Base-by-base conservation (phyloP, 2,113 vertebrate genomes). In the Coptodon bakossiorum region DNA sequence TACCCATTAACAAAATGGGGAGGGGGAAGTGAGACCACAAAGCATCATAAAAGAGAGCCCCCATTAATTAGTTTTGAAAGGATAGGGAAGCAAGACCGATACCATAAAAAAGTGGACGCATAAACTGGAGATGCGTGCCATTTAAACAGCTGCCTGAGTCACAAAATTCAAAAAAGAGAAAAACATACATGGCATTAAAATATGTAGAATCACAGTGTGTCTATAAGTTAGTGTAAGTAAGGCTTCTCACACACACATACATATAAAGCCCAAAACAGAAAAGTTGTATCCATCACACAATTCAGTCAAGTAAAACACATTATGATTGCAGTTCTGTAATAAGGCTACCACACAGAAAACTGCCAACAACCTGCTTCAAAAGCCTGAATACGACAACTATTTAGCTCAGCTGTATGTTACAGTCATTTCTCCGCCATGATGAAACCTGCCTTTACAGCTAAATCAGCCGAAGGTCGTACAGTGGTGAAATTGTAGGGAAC, bases 331-430 rank as follows among this genome's bases (percentile, higher is more conserved):
- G 8, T 27, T 0, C 5, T 73, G 8, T 17, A 29, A 73, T 11
- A 5, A 73, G 40, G 9, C 17, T 19, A 48, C 14, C 43, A 19
- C 2, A 29, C 24, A 48, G 24, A 45, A 0, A 68, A 0, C 66
- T 45, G n/a, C 22, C 34, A 68, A 38, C 34, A 68, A 4, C n/a
- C 40, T 19, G 14, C 14, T 76, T 76, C 68, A 1, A 48, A 43
- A 29, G 16, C 9, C 14, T 27, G 13, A 73, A 10, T 45, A 73
- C 0, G 14, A 73, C 68, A 73, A 1, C 22, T 14, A 14, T 43
- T 40, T 40, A 43, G 66, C n/a, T 43, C 63, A 1, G 10, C 19
- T 40, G 11, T 40, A 1, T 68, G 34, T 7, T 68, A 38, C 61
- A 68, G 63, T 40, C 63, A 22, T 40, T 3, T 68, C 63, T 68